These are phyloP conservation scores for Xylota segnis DNA, from an alignment of 2,888 invertebrate genomes.

Conservation along the genomic window DNA sequence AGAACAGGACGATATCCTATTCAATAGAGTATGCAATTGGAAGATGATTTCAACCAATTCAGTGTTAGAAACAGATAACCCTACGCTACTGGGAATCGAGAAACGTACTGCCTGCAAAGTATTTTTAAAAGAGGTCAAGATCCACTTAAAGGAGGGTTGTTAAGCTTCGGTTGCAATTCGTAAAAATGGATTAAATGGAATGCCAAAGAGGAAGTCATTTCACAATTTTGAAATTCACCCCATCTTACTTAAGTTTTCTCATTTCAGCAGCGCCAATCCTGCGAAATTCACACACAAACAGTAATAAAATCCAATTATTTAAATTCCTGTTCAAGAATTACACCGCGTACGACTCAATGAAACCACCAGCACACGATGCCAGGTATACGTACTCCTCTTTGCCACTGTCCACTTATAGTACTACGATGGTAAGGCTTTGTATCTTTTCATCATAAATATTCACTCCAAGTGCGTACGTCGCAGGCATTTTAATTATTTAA, in stretches of 20 bases:
- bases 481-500: conserved; percentile 49
- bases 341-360: conserved; percentile 30
- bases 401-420: conserved; percentile 26
- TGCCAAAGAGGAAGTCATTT: conserved; percentile 20
- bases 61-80: no score
- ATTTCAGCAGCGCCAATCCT: conserved; percentile 24
- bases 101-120: no score
- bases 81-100: no score
- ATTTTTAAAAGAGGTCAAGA: no score
- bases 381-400: conserved; percentile 5
- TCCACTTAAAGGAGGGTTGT: no score
- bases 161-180: background rate
- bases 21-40: no score
- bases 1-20: no score
- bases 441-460: conserved; percentile 58
- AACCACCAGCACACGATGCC: background rate
- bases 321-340: conserved; percentile 46
- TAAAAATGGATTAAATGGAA: background rate
- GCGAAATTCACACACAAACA: conserved; percentile 16
- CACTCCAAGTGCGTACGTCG: conserved; percentile 49
- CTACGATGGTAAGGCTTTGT: conserved; percentile 18
- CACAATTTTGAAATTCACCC: background rate
- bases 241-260: background rate
- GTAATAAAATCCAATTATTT: conserved; percentile 43
- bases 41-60: no score